Evolutionary conservation across 2,797 vertebrate species (phyloP), one percentile per base, ranked within the genome.

Genomic region (Halcyon smyrnensis): DNA sequence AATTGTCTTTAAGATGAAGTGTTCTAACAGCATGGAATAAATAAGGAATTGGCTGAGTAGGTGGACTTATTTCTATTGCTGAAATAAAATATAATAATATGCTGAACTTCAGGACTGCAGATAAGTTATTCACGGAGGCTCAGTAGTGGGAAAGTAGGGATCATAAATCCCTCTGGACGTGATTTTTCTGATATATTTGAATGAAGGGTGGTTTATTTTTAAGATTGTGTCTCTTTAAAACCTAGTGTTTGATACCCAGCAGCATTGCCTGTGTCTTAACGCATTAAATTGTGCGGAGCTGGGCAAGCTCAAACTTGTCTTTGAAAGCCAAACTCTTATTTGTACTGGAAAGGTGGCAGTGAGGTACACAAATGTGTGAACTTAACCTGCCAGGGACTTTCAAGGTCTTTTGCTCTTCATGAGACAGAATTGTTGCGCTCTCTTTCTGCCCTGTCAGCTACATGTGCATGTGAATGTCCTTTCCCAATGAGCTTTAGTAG

Each of bases 41-140:
- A 36, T 92, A 60, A 89, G 90, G 81, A 96, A 92, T 56, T 63
- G 71, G 76, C 84, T 93, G 93, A 95, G 93, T 51, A 57, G 77
- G 84, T 48, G 65, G 90, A 67, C 78, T 79, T 25, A 23, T 34
- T 85, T 96, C 87, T 93, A 37, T 83, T 1, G 9, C 62, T 25
- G 23, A 89, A 51, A 60, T 43, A 88, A 68, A 95, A 85, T 5
- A 50, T 2, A 64, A 54, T 46, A 88, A 65, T 2, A 15, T 3
- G 3, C 54, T 71, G 48, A 91, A 45, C 27, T 88, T 87, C 25
- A 71, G 59, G 39, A n/a, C 59, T 93, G 46, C 59, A 77, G 63
- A 25, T 54, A 16, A 12, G 12, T 54, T 86, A 57, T 54, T 64
- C 43, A n/a, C 45, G 76, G 62, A 70, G 56, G 21, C 59, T 69